phyloP scores from a whole-genome alignment of 2,797 vertebrate genomes.

The Rhinophrynus dorsalis region DNA sequence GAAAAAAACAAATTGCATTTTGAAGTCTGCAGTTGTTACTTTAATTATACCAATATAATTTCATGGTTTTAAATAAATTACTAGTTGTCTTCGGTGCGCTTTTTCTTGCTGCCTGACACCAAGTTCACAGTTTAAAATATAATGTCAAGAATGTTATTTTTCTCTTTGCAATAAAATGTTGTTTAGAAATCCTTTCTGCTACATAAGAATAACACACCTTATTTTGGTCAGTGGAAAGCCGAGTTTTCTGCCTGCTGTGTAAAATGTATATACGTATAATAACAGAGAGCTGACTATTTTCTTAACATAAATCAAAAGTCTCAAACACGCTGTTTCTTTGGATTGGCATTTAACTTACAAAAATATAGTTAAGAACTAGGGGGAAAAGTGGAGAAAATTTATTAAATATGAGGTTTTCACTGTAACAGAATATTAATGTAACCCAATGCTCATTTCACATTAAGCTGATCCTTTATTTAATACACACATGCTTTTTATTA shows the following conservation, averaged over 20 bases:
- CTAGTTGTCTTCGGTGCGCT: constrained; percentile 53
- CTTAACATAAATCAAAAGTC: constrained; percentile 76
- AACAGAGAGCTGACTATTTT: constrained; percentile 67
- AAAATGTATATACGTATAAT: constrained; percentile 64
- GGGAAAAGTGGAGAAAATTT: constrained; percentile 70
- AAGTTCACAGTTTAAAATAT: constrained; percentile 55
- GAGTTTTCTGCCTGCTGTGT: constrained; percentile 54
- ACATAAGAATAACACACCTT: constrained; percentile 63
- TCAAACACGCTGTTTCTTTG: constrained; percentile 68
- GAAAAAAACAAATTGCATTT: constrained; percentile 50
- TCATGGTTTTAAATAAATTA: constrained; percentile 55
- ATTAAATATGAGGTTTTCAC: constrained; percentile 80
- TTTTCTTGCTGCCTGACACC: constrained; percentile 58
- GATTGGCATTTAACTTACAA: constrained; percentile 71
- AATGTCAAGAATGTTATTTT: constrained; percentile 58
- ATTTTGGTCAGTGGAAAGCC: constrained; percentile 57
- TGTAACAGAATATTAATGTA: constrained; percentile 83
- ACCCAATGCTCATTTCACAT: constrained; percentile 77
- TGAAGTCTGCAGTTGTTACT: constrained; percentile 58
- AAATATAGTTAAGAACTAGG: constrained; percentile 63
- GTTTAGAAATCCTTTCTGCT: constrained; percentile 65
- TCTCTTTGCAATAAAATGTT: constrained; percentile 57
- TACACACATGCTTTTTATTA: constrained; percentile 85
- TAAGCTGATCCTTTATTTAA: constrained; percentile 75
- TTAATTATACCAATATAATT: constrained; percentile 59